phyloP scores from a whole-genome alignment of 2,888 invertebrate species.

The Parnassius orleans region DNA sequence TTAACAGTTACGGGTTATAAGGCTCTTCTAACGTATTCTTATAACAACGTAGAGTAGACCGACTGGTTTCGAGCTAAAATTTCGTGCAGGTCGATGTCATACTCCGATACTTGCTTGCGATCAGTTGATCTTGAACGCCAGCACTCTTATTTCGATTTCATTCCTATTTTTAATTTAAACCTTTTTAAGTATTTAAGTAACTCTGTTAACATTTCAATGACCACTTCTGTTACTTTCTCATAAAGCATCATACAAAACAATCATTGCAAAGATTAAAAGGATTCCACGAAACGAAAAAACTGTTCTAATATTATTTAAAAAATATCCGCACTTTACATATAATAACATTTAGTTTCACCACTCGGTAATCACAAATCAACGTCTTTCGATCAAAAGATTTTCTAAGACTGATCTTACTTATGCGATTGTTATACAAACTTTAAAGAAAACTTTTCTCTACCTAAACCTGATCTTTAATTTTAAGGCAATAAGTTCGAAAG shows the following conservation, averaged over 20 bases:
- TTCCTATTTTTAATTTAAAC: not conserved
- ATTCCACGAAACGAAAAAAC: not conserved
- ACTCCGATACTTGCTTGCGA: constrained; percentile 28
- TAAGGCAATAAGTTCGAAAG: constrained; percentile 10
- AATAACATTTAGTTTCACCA: too few species aligned
- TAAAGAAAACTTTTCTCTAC: not conserved
- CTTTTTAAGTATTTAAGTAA: not conserved
- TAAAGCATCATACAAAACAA: not conserved
- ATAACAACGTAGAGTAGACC: constrained; percentile 20
- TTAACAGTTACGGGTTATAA: constrained; percentile 25
- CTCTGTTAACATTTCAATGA: not conserved
- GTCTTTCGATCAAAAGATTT: not conserved
- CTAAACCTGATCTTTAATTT: constrained; percentile 13
- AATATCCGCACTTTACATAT: too few species aligned
- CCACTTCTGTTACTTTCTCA: not conserved
- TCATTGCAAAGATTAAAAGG: not conserved
- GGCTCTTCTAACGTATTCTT: constrained; percentile 23
- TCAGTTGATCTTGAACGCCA: constrained; percentile 21
- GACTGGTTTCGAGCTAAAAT: constrained; percentile 16
- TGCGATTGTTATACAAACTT: constrained; percentile 13
- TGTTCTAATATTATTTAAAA: too few species aligned
- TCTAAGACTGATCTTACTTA: constrained; percentile 2
- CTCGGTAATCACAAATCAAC: too few species aligned
- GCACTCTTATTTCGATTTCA: not conserved
- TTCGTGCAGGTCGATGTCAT: constrained; percentile 26